phyloP scores from a whole-genome alignment of 2,888 invertebrate genomes.

The Cantharis rufa region DNA sequence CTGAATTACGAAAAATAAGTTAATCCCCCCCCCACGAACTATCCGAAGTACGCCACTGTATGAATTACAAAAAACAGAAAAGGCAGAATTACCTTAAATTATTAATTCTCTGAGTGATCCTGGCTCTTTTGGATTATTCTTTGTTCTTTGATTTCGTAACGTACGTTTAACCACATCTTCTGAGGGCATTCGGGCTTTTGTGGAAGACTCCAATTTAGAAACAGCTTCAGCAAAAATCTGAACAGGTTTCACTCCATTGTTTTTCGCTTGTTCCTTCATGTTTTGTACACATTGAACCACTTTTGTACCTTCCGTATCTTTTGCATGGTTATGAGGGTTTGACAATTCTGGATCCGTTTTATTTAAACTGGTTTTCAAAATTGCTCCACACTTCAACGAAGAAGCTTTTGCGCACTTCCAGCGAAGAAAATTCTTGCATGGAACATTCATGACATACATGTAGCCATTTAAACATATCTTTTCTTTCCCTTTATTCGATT shows the following conservation, averaged over 20 bases:
- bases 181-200: neutral
- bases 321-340: neutral
- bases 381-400: too few relatives aligned
- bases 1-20: too few relatives aligned
- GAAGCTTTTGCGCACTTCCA: too few relatives aligned
- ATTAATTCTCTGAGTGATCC: too few relatives aligned
- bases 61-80: too few relatives aligned
- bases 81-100: too few relatives aligned
- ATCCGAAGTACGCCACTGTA: too few relatives aligned
- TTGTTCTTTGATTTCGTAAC: too few relatives aligned
- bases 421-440: neutral
- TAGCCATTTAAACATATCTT: conserved; percentile 5
- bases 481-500: too few relatives aligned
- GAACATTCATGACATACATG: neutral
- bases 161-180: neutral
- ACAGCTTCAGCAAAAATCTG: conserved; percentile 2
- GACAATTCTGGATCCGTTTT: neutral
- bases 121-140: too few relatives aligned
- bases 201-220: neutral
- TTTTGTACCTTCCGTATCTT: neutral
- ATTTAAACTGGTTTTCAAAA: neutral
- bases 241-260: neutral
- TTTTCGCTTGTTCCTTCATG: neutral
- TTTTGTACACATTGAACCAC: neutral
- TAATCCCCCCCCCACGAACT: too few relatives aligned